phyloP scores from a whole-genome alignment of 2,113 vertebrate species.

The Solea solea region DNA sequence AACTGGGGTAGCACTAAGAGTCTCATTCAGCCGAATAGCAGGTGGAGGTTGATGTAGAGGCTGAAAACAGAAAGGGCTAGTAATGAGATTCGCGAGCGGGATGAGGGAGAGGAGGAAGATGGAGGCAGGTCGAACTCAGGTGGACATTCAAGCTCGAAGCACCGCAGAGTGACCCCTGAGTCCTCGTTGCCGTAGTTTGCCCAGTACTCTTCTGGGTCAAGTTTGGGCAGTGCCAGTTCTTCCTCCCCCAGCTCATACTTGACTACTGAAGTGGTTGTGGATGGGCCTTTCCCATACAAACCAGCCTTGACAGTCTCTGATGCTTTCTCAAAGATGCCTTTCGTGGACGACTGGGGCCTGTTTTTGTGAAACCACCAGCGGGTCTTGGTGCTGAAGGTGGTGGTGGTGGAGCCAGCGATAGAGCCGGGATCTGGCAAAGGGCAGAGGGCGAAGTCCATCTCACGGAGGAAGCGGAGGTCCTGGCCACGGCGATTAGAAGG shows the following conservation, averaged over 20 bases:
- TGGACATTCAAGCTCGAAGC: constrained; percentile 84
- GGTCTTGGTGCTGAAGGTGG: constrained; percentile 87
- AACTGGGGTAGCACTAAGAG: constrained; percentile 38
- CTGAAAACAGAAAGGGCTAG: constrained; percentile 68
- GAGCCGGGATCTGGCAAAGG: constrained; percentile 85
- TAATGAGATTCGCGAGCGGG: constrained; percentile 48
- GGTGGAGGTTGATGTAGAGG: constrained; percentile 73
- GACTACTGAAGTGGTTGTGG: constrained; percentile 77
- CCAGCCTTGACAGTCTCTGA: constrained; percentile 86
- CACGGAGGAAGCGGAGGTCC: constrained; percentile 90
- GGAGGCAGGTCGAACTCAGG: constrained; percentile 79
- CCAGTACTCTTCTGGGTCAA: constrained; percentile 88
- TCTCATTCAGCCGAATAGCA: constrained; percentile 79
- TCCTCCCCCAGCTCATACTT: constrained; percentile 84
- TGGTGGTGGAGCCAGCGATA: constrained; percentile 83
- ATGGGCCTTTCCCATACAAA: constrained; percentile 77
- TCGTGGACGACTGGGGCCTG: constrained; percentile 88
- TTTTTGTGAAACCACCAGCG: constrained; percentile 88
- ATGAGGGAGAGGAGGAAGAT: constrained; percentile 69
- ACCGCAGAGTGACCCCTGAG: constrained; percentile 81
- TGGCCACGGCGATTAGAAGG: constrained; percentile 86
- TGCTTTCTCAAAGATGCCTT: constrained; percentile 84
- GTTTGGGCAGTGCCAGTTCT: constrained; percentile 83
- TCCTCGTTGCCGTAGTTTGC: constrained; percentile 87
- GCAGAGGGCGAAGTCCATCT: constrained; percentile 89